A percentile compares a stretch with the other conserved stretches of the same genome.
These are phyloP conservation scores for Brachypteracias leptosomus DNA, from an alignment of 2,113 vertebrate genomes.

Conservation along the genomic window DNA sequence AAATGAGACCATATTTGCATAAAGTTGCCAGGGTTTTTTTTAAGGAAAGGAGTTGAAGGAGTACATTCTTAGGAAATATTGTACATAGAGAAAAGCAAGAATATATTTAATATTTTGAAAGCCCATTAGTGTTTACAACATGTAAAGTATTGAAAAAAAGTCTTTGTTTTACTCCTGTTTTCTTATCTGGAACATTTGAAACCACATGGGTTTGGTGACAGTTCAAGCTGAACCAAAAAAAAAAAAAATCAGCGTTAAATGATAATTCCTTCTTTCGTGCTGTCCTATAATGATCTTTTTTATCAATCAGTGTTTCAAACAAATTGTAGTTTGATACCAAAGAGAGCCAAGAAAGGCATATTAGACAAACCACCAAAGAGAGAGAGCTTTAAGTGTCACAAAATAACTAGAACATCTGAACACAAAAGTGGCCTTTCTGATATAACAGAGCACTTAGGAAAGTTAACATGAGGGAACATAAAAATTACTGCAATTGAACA, in stretches of 20 bases:
- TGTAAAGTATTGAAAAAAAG: neutral
- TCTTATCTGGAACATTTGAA: neutral
- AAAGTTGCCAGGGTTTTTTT: neutral
- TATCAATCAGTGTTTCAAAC: neutral
- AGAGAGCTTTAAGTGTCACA: neutral
- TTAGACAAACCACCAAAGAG: neutral
- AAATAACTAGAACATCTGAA: neutral
- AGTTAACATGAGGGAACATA: neutral
- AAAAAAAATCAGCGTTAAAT: neutral
- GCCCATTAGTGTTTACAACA: neutral
- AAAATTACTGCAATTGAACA: neutral
- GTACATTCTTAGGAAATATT: neutral
- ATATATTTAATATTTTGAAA: neutral
- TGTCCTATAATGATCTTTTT: neutral
- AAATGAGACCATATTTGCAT: neutral
- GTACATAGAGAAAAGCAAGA: neutral
- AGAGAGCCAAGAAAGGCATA: neutral
- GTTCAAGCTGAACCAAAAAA: neutral
- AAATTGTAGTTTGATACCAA: neutral
- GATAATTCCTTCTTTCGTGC: neutral
- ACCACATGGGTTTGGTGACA: neutral
- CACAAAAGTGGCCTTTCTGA: neutral
- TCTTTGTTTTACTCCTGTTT: fast-evolving
- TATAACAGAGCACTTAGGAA: neutral
- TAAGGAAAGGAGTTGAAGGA: neutral